phyloP scores from a whole-genome alignment of 2,888 invertebrate species.

The Blastobasis lacticolella region DNA sequence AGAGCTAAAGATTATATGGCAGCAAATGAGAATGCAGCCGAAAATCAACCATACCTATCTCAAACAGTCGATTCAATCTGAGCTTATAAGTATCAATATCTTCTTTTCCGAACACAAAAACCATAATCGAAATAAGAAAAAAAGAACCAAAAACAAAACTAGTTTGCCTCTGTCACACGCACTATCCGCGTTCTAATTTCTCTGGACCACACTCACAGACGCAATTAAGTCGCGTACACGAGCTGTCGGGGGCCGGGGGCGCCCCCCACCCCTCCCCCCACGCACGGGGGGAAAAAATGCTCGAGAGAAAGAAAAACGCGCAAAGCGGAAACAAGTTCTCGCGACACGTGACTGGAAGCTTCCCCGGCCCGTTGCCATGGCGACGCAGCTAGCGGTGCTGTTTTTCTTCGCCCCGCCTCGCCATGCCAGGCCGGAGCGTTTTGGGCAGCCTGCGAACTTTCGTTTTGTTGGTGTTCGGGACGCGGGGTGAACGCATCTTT shows the following conservation, averaged over 20 bases:
- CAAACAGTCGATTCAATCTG: too few relatives aligned
- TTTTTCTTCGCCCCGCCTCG: too few relatives aligned
- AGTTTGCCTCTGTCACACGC: conserved; percentile 32
- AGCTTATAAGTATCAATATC: too few relatives aligned
- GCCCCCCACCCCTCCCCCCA: conserved; percentile 24
- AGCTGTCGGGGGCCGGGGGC: conserved; percentile 37
- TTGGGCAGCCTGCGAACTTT: too few relatives aligned
- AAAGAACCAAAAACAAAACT: neutral
- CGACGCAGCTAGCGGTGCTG: conserved; percentile 31
- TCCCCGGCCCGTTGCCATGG: conserved; percentile 64
- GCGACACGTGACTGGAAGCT: conserved; percentile 72
- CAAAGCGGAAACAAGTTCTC: conserved; percentile 64
- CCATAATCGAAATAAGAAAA: neutral
- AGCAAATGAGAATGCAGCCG: too few relatives aligned
- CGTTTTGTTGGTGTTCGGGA: too few relatives aligned
- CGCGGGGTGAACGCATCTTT: too few relatives aligned
- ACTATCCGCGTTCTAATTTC: conserved; percentile 65
- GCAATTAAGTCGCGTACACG: conserved; percentile 73
- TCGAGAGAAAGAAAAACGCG: conserved; percentile 66
- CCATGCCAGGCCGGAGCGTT: too few relatives aligned
- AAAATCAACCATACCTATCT: too few relatives aligned
- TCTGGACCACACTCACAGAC: conserved; percentile 74
- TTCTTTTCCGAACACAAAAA: too few relatives aligned
- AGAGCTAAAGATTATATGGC: too few relatives aligned
- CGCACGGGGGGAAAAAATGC: conserved; percentile 51